Conservation (phyloP, 2,888 invertebrate species). For the Luperina nickerlii region DNA sequence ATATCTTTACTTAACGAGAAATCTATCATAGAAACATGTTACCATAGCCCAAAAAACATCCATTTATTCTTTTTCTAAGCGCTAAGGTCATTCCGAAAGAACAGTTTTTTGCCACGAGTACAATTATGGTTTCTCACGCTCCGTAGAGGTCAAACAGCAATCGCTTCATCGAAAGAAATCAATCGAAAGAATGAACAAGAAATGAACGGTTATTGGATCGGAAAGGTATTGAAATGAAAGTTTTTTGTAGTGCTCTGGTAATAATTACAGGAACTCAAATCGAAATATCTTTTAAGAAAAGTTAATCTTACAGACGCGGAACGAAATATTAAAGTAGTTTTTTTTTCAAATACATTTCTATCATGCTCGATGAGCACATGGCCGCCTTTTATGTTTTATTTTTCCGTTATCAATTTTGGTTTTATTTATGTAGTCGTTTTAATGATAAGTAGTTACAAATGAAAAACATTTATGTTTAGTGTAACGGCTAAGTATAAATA, state of each 20-base stretch:
- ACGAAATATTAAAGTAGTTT: neutral
- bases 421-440: no score
- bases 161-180: conserved; percentile 37
- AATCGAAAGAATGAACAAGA: conserved; percentile 44
- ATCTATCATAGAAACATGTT: neutral
- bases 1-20: neutral
- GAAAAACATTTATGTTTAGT: no score
- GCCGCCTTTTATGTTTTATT: no score
- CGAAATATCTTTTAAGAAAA: conserved; percentile 11
- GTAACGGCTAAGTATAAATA: neutral
- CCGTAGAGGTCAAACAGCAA: conserved; percentile 45
- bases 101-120: conserved; percentile 17
- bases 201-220: conserved; percentile 27
- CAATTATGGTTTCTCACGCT: conserved; percentile 28
- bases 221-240: conserved; percentile 39
- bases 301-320: neutral
- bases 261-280: conserved; percentile 21
- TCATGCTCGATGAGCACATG: neutral
- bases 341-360: neutral
- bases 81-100: neutral
- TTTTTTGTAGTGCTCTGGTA: conserved; percentile 26
- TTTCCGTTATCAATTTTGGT: no score
- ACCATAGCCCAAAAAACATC: neutral
- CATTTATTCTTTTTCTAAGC: neutral
- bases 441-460: no score